Conservation (phyloP, 2,888 invertebrate genomes). For the Gnatocerus cornutus region DNA sequence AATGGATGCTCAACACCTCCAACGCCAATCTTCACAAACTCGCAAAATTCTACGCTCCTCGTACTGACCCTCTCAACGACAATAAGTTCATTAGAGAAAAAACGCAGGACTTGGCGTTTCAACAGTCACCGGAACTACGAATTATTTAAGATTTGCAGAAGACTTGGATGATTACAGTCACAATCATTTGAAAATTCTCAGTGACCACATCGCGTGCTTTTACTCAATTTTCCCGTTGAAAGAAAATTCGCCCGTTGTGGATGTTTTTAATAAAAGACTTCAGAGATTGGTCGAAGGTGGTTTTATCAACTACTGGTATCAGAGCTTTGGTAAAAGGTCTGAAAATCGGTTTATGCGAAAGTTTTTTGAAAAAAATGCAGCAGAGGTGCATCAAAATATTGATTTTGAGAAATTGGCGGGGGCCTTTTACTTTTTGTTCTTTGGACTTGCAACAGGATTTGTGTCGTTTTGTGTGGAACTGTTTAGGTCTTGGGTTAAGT, state of each 20-base stretch:
- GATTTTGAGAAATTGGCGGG: neutral
- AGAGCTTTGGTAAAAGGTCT: conserved; percentile 13
- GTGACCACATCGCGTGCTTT: neutral
- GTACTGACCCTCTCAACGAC: neutral
- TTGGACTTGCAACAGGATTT: conserved; percentile 35
- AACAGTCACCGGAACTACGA: neutral
- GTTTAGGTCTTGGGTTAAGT: too few species aligned
- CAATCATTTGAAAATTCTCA: neutral
- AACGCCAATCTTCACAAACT: neutral
- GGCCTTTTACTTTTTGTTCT: conserved; percentile 48
- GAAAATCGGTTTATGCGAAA: conserved; percentile 18
- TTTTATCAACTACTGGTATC: conserved; percentile 53
- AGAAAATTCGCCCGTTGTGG: conserved; percentile 53
- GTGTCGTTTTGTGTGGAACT: neutral
- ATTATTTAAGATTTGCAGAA: neutral
- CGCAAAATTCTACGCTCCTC: neutral
- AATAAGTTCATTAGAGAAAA: neutral
- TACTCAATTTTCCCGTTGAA: conserved; percentile 38
- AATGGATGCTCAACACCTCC: neutral
- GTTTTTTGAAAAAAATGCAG: neutral
- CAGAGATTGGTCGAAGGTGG: conserved; percentile 51
- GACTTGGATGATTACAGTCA: neutral
- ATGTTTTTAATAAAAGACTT: conserved; percentile 50
- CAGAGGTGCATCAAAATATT: neutral
- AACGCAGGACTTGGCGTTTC: neutral